These are phyloP conservation scores for Pollenia amentaria DNA, from an alignment of 2,888 invertebrate species.

Conservation along the genomic window DNA sequence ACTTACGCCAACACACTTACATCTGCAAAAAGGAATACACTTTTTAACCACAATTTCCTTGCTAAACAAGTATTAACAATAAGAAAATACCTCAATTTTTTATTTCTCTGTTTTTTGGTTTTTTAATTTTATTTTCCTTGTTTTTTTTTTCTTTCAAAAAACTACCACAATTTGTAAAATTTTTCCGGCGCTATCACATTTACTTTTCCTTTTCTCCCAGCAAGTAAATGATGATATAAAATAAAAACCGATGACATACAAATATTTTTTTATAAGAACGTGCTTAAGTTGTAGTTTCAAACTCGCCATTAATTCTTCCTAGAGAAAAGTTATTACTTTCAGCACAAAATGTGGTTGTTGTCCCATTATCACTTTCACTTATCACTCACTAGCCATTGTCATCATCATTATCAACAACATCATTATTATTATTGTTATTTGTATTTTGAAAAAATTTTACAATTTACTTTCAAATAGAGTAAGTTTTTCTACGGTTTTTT, in stretches of 20 bases:
- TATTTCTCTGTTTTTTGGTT: slow-evolving; percentile 8
- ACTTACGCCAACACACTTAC: not conserved
- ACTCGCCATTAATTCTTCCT: slow-evolving; percentile 38
- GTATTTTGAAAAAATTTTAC: not conserved
- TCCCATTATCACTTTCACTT: slow-evolving; percentile 31
- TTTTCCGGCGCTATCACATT: slow-evolving; percentile 42
- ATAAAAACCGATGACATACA: slow-evolving; percentile 28
- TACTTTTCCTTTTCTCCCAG: not conserved
- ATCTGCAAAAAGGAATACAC: not conserved
- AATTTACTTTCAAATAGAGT: not conserved
- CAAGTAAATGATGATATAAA: not conserved
- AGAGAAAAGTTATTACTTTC: slow-evolving; percentile 6
- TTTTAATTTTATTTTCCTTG: slow-evolving; percentile 8
- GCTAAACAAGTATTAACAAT: slow-evolving; percentile 11
- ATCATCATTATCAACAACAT: slow-evolving; percentile 7
- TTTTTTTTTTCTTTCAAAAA: slow-evolving; percentile 31
- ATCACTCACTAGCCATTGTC: slow-evolving; percentile 35
- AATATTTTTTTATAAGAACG: slow-evolving; percentile 55
- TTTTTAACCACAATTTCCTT: slow-evolving; percentile 15
- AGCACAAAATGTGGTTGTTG: slow-evolving; percentile 42
- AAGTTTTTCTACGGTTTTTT: not conserved
- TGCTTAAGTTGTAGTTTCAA: slow-evolving; percentile 70
- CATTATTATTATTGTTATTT: slow-evolving; percentile 32
- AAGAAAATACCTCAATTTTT: slow-evolving; percentile 39
- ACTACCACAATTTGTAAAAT: slow-evolving; percentile 59